Evolutionary conservation across 2,797 vertebrate genomes (phyloP).

Genomic region (Chanos chanos): DNA sequence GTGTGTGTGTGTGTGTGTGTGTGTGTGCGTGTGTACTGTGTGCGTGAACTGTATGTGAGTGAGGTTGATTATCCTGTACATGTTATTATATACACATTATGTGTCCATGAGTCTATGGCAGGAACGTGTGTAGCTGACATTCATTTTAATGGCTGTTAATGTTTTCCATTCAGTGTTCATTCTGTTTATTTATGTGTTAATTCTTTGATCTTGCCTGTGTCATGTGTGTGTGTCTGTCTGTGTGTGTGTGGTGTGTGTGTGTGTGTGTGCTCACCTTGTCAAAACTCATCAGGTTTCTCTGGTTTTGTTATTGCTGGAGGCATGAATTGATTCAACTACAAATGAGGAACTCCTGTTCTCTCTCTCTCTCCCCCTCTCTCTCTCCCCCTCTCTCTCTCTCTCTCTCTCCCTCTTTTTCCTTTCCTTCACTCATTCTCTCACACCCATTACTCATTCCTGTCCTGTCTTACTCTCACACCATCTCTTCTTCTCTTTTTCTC

Average conservation of each 20-base stretch:
- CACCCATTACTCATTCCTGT: conserved; percentile 9
- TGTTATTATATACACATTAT: no score
- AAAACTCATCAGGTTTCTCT: conserved; percentile 60
- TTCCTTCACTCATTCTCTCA: conserved; percentile 27
- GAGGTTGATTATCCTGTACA: no score
- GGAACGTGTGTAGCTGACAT: no score
- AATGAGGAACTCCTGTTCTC: conserved; percentile 48
- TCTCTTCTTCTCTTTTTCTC: conserved; percentile 27
- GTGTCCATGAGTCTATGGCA: no score
- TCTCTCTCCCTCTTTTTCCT: conserved; percentile 12
- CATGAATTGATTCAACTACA: conserved; percentile 72
- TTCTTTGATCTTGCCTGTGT: conserved; percentile 25
- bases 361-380: conserved; percentile 3
- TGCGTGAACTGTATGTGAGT: no score
- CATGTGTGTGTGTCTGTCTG: conserved; percentile 35
- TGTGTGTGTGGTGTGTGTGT: conserved; percentile 32
- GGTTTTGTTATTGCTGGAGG: conserved; percentile 75
- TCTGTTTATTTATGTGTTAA: background rate
- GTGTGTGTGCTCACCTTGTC: conserved; percentile 56
- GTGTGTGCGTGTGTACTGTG: background rate
- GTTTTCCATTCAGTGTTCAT: no score
- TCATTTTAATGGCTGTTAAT: no score
- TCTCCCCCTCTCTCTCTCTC: conserved; percentile 22
- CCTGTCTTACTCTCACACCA: conserved; percentile 25
- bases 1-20: background rate